Conservation (phyloP, 2,113 vertebrate genomes). For the Cairina moschata region DNA sequence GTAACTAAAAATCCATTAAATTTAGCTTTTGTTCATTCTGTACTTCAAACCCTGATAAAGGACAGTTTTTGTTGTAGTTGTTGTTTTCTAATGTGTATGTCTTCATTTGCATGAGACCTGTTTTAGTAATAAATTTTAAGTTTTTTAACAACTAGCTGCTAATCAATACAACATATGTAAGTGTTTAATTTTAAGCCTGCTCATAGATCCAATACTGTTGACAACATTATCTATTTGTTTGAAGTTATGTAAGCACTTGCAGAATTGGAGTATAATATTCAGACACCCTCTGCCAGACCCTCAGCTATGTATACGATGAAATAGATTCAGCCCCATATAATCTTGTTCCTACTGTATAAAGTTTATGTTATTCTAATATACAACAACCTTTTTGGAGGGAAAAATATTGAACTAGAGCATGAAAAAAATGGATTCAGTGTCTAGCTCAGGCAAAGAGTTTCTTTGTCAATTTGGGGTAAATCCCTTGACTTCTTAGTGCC, state of each 20-base stretch:
- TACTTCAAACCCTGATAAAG: neutral
- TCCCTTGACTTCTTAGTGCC: constrained; percentile 47
- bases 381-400: constrained; percentile 17
- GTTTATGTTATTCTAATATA: constrained; percentile 41
- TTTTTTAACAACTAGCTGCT: neutral
- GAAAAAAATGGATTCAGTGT: constrained; percentile 28
- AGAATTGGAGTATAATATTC: neutral
- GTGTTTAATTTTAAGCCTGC: neutral
- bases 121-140: neutral
- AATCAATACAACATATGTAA: neutral
- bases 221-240: neutral
- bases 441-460: constrained; percentile 10
- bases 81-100: no score
- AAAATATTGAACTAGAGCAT: constrained; percentile 12
- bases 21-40: neutral
- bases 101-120: neutral
- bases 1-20: neutral
- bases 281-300: neutral
- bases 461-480: constrained; percentile 54
- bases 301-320: neutral
- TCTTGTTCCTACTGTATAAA: neutral
- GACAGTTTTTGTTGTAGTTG: neutral
- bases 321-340: neutral
- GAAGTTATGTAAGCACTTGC: accelerated
- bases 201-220: neutral